These are phyloP conservation scores for Pogona vitticeps DNA, from an alignment of 2,113 vertebrate genomes.

Conservation along the genomic window DNA sequence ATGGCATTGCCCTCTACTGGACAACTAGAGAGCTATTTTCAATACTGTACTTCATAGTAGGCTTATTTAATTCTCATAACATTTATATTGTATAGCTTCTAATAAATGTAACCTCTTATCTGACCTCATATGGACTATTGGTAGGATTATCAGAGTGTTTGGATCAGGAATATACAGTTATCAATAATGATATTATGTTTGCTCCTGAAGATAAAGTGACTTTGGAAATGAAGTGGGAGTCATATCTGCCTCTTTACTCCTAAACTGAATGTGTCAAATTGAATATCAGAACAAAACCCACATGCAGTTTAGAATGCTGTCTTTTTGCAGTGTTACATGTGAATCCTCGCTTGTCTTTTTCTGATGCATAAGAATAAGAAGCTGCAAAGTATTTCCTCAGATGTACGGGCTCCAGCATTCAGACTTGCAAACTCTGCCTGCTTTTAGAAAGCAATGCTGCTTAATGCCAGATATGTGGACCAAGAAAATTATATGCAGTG, in stretches of 20 bases:
- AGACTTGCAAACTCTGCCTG: too few species aligned
- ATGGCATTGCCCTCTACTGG: slow-evolving; percentile 65
- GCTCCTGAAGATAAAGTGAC: neutral
- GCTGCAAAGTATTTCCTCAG: too few species aligned
- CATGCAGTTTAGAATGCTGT: neutral
- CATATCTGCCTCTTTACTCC: neutral
- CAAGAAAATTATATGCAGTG: too few species aligned
- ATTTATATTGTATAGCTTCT: neutral
- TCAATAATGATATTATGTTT: neutral
- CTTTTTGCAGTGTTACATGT: neutral
- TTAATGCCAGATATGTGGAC: too few species aligned
- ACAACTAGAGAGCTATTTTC: slow-evolving; percentile 17
- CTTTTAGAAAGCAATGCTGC: too few species aligned
- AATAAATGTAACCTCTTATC: neutral
- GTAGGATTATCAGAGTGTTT: neutral
- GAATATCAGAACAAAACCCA: neutral
- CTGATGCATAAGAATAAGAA: too few species aligned
- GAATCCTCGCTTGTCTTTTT: too few species aligned
- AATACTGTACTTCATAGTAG: slow-evolving; percentile 3
- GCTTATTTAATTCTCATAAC: neutral
- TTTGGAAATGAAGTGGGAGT: neutral
- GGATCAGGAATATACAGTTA: neutral
- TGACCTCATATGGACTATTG: neutral
- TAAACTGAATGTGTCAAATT: neutral
- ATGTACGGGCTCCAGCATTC: too few species aligned